These are phyloP conservation scores for Amblyopsis hoosieri DNA, from an alignment of 2,797 vertebrate genomes.

Conservation along the genomic window DNA sequence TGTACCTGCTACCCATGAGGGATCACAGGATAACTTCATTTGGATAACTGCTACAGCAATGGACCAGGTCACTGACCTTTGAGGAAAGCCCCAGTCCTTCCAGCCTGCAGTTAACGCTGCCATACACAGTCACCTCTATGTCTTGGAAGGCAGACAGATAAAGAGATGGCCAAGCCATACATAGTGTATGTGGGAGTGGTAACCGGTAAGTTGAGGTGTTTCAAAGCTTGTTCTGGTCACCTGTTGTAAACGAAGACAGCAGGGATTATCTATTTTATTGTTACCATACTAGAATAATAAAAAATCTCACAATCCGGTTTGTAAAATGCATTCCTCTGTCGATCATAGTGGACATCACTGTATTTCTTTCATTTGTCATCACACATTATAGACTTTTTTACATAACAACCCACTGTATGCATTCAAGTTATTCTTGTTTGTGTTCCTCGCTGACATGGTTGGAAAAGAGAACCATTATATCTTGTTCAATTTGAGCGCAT, in stretches of 20 bases:
- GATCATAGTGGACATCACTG: neutral
- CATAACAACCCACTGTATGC: neutral
- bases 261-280: neutral
- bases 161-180: slow-evolving; percentile 63
- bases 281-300: neutral
- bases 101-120: slow-evolving; percentile 34
- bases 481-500: neutral
- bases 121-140: slow-evolving; percentile 5
- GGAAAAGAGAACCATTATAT: neutral
- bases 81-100: slow-evolving; percentile 15
- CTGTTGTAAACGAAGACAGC: neutral
- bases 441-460: neutral
- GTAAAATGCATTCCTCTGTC: neutral
- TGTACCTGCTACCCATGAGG: slow-evolving; percentile 50
- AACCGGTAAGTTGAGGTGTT: slow-evolving; percentile 56
- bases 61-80: slow-evolving; percentile 39
- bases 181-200: slow-evolving; percentile 52
- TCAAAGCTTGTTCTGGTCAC: neutral
- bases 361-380: neutral
- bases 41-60: slow-evolving; percentile 37
- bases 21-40: slow-evolving; percentile 15
- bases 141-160: slow-evolving; percentile 33
- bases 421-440: neutral
- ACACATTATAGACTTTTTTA: neutral
- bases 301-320: neutral